These are phyloP conservation scores for Pelmatolapia mariae DNA, from an alignment of 2,113 vertebrate species.

Conservation along the genomic window DNA sequence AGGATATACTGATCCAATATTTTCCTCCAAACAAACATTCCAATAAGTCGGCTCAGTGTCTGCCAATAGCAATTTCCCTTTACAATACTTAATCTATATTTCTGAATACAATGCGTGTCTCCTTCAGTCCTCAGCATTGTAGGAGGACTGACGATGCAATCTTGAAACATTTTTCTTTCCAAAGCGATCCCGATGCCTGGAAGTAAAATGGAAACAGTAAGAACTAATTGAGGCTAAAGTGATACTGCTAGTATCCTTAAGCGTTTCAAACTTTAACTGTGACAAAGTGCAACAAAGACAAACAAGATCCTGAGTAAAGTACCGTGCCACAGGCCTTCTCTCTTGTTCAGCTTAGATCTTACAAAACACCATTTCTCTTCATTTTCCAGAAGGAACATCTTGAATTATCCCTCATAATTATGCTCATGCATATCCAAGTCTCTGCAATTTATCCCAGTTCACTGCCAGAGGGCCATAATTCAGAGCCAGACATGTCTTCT, in stretches of 20 bases:
- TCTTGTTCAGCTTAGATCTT: background rate
- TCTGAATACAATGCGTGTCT: background rate
- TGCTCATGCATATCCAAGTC: background rate
- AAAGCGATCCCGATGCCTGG: background rate
- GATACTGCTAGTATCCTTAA: background rate
- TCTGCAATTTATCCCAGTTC: constrained; percentile 1
- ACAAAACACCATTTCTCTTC: background rate
- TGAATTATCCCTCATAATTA: constrained; percentile 32
- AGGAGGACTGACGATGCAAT: background rate
- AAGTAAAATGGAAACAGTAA: background rate
- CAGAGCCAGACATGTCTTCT: constrained; percentile 2
- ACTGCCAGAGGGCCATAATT: background rate
- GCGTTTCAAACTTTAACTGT: background rate
- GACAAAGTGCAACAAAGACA: background rate
- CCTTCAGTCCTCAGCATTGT: background rate
- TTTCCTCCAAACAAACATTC: background rate
- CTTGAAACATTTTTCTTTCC: background rate
- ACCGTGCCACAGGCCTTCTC: background rate
- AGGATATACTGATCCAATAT: background rate
- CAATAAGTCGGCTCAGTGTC: background rate
- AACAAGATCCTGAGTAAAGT: background rate
- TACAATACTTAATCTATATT: background rate
- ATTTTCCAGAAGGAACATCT: constrained; percentile 4
- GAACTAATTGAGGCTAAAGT: background rate
- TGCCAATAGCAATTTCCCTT: background rate